Conservation (phyloP, 1,140 invertebrate genomes). For the Zaprionus ghesquierei region DNA sequence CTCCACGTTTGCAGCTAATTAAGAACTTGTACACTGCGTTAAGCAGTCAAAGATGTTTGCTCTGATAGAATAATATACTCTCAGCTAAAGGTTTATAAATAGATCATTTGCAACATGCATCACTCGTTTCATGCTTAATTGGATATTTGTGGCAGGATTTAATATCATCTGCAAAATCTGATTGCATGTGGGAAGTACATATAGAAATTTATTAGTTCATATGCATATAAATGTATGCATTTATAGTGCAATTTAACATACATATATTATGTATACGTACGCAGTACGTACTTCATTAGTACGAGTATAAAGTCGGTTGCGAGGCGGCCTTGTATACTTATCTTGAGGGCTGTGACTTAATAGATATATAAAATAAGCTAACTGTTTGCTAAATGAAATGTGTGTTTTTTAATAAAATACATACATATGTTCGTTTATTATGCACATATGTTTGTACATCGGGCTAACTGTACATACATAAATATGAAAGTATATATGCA, state of each 20-base stretch:
- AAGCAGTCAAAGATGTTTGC: no score
- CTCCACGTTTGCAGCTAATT: no score
- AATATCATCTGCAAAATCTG: no score
- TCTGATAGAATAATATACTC: no score
- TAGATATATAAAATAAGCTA: background rate
- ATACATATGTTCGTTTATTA: background rate
- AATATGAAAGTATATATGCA: constrained; percentile 24
- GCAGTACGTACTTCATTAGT: background rate
- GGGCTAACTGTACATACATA: background rate
- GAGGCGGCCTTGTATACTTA: background rate
- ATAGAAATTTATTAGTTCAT: no score
- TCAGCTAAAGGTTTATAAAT: no score
- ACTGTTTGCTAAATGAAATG: background rate
- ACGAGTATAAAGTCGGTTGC: background rate
- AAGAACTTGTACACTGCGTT: no score
- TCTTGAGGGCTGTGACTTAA: background rate
- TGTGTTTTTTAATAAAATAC: background rate
- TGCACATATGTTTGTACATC: background rate
- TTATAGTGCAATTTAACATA: no score
- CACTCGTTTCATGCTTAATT: background rate
- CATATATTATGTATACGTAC: no score
- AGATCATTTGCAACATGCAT: background rate
- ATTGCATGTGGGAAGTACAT: no score
- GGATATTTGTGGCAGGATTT: background rate
- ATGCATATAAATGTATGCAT: no score